Percentiles rank a stretch among this genome's conserved stretches.
These are phyloP conservation scores for Grapholita molesta DNA, from an alignment of 1,140 invertebrate genomes.

Conservation along the genomic window DNA sequence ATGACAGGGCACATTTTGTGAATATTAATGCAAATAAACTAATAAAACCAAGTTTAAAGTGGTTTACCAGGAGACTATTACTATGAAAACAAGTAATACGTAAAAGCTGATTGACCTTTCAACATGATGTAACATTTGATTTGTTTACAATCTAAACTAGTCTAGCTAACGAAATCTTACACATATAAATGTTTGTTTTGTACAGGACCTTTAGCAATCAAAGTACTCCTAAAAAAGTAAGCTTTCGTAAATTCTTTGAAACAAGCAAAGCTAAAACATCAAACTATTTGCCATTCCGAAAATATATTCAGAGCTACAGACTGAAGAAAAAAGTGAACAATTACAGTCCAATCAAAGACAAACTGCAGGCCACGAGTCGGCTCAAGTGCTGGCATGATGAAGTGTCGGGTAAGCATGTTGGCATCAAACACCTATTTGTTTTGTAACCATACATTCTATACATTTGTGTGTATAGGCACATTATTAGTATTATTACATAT, in stretches of 20 bases:
- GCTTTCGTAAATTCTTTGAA: conserved; percentile 67
- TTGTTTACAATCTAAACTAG: too few relatives aligned
- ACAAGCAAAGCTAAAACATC: conserved; percentile 66
- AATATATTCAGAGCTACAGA: conserved; percentile 64
- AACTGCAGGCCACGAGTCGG: conserved; percentile 51
- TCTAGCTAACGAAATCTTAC: neutral
- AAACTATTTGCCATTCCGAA: conserved; percentile 58
- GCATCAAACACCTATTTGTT: too few relatives aligned
- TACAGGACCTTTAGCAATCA: conserved; percentile 59
- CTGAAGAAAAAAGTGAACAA: conserved; percentile 52
- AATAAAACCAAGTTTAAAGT: too few relatives aligned
- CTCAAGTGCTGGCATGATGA: conserved; percentile 54
- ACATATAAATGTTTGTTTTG: neutral
- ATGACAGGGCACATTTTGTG: too few relatives aligned
- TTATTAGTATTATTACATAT: too few relatives aligned
- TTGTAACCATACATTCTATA: too few relatives aligned
- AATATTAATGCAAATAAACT: too few relatives aligned
- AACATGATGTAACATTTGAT: too few relatives aligned
- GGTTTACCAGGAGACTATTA: too few relatives aligned
- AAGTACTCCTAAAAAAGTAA: conserved; percentile 69
- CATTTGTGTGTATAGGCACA: too few relatives aligned
- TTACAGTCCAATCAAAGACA: conserved; percentile 63
- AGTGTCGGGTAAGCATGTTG: conserved; percentile 45
- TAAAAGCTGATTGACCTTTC: too few relatives aligned
- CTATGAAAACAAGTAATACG: too few relatives aligned